Evolutionary conservation across 2,888 invertebrate species (phyloP).

Genomic region (Pollenia amentaria): DNA sequence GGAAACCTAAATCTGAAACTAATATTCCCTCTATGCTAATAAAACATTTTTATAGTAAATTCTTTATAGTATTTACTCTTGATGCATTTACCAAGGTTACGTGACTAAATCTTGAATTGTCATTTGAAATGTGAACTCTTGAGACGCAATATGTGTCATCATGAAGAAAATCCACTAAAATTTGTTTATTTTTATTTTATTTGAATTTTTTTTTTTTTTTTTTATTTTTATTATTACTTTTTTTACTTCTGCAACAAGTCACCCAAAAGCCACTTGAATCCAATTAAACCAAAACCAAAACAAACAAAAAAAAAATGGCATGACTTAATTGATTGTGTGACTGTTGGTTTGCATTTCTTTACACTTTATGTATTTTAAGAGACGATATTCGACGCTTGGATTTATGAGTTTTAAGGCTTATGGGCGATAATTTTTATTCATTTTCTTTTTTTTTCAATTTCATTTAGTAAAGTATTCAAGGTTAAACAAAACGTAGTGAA

Average conservation of each 20-base stretch:
- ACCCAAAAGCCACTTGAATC: conserved; percentile 1
- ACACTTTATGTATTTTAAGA: neutral
- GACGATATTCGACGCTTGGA: neutral
- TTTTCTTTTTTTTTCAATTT: neutral
- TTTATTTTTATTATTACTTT: conserved; percentile 40
- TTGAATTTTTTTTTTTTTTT: conserved; percentile 9
- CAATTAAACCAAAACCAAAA: conserved; percentile 42
- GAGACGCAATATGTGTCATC: conserved; percentile 57
- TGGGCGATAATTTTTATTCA: neutral
- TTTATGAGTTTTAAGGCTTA: conserved; percentile 4
- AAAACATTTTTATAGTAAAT: conserved; percentile 81
- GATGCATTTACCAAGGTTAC: conserved; percentile 75
- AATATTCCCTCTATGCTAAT: conserved; percentile 78
- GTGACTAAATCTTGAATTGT: conserved; percentile 79
- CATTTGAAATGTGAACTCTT: conserved; percentile 58
- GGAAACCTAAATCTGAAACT: conserved; percentile 79
- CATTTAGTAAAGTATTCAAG: neutral
- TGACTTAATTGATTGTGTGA: conserved; percentile 42
- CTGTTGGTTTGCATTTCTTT: conserved; percentile 18
- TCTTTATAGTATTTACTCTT: conserved; percentile 25
- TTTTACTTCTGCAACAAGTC: conserved; percentile 1
- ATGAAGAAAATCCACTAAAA: conserved; percentile 48
- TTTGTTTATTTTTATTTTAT: conserved; percentile 41
- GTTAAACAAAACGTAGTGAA: no score
- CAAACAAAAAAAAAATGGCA: conserved; percentile 24